Evolutionary conservation across 2,888 invertebrate genomes (phyloP), one percentile per base, ranked within the genome.

Genomic region (Phengaris alcon): DNA sequence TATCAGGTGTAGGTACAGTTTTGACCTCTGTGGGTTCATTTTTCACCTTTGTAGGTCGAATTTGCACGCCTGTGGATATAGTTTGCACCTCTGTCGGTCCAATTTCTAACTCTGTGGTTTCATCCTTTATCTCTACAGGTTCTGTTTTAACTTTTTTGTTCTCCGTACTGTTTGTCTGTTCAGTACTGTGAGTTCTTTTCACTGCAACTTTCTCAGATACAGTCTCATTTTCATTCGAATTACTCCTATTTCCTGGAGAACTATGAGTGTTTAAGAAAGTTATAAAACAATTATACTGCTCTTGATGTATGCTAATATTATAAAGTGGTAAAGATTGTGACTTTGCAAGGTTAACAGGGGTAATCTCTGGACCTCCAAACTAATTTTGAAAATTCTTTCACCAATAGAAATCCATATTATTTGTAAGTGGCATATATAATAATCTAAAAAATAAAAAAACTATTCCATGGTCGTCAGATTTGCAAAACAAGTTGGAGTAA

Each of bases 111-210:
- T 64, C 72, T 54, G 51, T 48, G 48, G 48, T 59, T 44, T 75
- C 75, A n/a, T 8, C 22, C 75, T 77, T 74, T 0, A 69, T 73
- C 2, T 75, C 75, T 15, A 55, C 79, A 44, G 81, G 76, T 68
- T 85, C 84, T 54, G 77, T 82, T 80, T 88, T 89, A 0, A 85
- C 79, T 77, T 82, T 89, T 77, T 90, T 75, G 75, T 80, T 81
- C 74, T 74, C 64, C 15, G 10, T 22, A 59, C 59, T 10, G 59
- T 64, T 78, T 68, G 52, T 13, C 12, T 76, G 78, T 15, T 80
- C 79, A 55, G 76, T 77, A 75, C 83, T 82, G 55, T 82, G 84
- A 74, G 79, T 55, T 55, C 89, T 84, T 79, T 90, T 89, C 8
- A 70, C 69, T 72, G 83, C 77, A 68, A 64, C 76, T 78, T 48